Evolutionary conservation across 2,888 invertebrate genomes (phyloP), one percentile per base, ranked within the genome.

Genomic region (Drosophila yooni): DNA sequence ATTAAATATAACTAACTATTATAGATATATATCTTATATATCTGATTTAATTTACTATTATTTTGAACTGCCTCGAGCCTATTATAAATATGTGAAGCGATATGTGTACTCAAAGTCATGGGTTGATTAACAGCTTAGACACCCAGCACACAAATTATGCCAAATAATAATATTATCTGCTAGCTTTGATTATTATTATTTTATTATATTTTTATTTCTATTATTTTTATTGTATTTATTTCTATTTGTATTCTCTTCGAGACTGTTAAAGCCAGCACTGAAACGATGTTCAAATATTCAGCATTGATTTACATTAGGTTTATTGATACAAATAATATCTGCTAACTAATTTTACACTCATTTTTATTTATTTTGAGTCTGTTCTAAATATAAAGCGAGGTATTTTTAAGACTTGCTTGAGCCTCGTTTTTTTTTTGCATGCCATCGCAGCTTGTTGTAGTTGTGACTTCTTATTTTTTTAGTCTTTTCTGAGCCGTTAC

Each of bases 341-440:
- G 46, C 25, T 8, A 25, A 8, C 46, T 15, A 8, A 25, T 46
- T 25, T 46, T 46, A 15, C 8, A 15, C 10, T 11, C 6, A 18
- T 18, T 1, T 43, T 21, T 31, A 21, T 31, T 31, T 33, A 18
- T 27, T 40, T 33, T 21, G 15, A n/a, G 18, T 13, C 8, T 27
- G 50, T 27, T 25, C 7, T 34, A 36, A n/a, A 54, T 33, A 21
- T 46, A 34, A 48, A 53, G 11, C 64, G 65, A 67, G 72, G 72
- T 80, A 68, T 80, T 65, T 61, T 52, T 29, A 52, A 70, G 70
- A 61, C 79, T 61, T 51, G 82, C 52, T 43, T 36, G 25, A 53
- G 33, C 29, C 50, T 53, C 58, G 64, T 65, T 63, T 65, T 46
- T 48, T 38, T 38, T n/a, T 76, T 67, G 53, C 67, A 66, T 54